Evolutionary conservation across 2,888 invertebrate species (phyloP).

Genomic region (Nephrocerus scutellatus): DNA sequence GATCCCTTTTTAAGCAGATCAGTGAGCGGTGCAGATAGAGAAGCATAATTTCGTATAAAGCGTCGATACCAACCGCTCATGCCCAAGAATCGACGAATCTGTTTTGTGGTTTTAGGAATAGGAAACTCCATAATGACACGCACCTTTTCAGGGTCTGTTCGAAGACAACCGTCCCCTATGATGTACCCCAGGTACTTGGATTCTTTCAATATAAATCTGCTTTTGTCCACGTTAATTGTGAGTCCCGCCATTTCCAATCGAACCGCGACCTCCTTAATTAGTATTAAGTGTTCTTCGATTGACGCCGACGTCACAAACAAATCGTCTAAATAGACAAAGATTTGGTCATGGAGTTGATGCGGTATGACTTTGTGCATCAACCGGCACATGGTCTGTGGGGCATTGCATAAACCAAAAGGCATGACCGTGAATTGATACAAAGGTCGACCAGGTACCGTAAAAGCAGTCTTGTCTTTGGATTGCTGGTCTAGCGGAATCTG

Average conservation of each 20-base stretch:
- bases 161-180: constrained; percentile 16
- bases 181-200: constrained; percentile 18
- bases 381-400: constrained; percentile 15
- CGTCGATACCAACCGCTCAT: constrained; percentile 5
- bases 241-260: constrained; percentile 13
- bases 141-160: constrained; percentile 15
- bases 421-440: constrained; percentile 19
- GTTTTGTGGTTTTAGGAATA: too few species aligned
- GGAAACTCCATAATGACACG: too few species aligned
- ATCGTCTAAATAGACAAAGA: constrained; percentile 20
- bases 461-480: constrained; percentile 10
- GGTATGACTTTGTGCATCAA: constrained; percentile 20
- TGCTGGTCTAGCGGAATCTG: constrained; percentile 9
- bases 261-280: constrained; percentile 10
- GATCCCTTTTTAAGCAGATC: neutral
- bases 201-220: constrained; percentile 16
- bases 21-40: constrained; percentile 2
- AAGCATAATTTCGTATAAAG: constrained; percentile 5
- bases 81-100: too few species aligned
- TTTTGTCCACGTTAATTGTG: constrained; percentile 15
- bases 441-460: constrained; percentile 16
- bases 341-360: constrained; percentile 8
- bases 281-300: constrained; percentile 8
- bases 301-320: constrained; percentile 14
- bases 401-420: constrained; percentile 21